Conservation (phyloP, 92 coral and sea anemone genomes). For the Palythoa heliodiscus region DNA sequence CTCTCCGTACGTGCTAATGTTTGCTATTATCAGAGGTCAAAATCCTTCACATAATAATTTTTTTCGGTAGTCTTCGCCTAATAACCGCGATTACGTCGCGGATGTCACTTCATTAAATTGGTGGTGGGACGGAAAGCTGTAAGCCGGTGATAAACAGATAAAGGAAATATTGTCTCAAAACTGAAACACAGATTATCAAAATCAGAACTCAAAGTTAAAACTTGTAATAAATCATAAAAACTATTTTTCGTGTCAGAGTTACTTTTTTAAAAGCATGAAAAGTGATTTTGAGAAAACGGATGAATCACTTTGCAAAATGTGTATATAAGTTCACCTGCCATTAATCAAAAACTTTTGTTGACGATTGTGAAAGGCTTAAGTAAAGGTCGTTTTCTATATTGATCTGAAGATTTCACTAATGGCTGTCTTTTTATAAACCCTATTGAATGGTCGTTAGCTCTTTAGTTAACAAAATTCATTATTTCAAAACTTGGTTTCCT, state of each 20-base stretch:
- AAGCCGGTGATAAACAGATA: background rate
- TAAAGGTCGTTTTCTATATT: background rate
- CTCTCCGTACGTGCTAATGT: background rate
- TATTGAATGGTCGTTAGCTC: background rate
- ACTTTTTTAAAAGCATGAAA: background rate
- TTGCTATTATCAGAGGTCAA: background rate
- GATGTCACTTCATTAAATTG: background rate
- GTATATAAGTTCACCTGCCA: background rate
- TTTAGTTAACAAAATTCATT: background rate
- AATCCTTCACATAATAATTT: background rate
- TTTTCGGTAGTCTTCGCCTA: background rate
- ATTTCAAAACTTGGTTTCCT: background rate
- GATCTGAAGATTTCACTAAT: background rate
- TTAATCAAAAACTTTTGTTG: background rate
- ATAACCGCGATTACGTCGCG: background rate
- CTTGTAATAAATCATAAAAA: conserved; percentile 2
- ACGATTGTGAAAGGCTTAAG: background rate
- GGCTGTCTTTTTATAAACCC: background rate
- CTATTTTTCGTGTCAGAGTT: background rate
- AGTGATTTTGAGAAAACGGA: background rate
- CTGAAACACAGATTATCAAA: background rate
- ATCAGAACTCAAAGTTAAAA: background rate
- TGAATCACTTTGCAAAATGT: background rate
- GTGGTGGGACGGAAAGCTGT: background rate
- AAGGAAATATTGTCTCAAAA: conserved; percentile 11